Percentiles rank a stretch among this genome's conserved stretches.
Evolutionary conservation across 2,113 vertebrate species (phyloP).

Genomic region (Daphoenositta chrysoptera): DNA sequence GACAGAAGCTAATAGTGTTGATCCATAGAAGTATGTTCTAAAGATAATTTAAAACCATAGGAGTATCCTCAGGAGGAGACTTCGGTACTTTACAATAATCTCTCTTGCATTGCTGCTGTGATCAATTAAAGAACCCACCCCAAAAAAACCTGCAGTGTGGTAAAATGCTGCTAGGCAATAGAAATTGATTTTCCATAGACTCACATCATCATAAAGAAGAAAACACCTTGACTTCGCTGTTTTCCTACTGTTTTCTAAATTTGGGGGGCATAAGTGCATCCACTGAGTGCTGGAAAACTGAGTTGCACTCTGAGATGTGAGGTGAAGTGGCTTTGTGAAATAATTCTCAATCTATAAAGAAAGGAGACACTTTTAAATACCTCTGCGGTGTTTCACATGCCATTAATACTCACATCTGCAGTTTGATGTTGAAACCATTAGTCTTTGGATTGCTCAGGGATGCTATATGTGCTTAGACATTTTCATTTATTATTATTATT

Average conservation of each 20-base stretch:
- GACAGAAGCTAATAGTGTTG: neutral
- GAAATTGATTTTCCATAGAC: neutral
- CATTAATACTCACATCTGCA: neutral
- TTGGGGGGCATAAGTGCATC: neutral
- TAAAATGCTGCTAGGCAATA: neutral
- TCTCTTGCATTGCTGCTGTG: neutral
- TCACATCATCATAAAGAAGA: neutral
- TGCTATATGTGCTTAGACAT: neutral
- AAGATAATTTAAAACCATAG: neutral
- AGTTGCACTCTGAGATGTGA: neutral
- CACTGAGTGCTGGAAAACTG: neutral
- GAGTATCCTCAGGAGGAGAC: neutral
- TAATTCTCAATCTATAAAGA: neutral
- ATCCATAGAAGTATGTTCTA: neutral
- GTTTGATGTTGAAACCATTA: neutral
- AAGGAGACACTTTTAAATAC: neutral
- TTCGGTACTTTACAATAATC: neutral
- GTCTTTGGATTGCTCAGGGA: neutral
- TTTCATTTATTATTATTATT: neutral
- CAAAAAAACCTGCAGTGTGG: neutral
- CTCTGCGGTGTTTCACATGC: neutral
- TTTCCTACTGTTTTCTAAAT: constrained; percentile 53
- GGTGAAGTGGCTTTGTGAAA: neutral
- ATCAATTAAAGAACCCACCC: neutral
- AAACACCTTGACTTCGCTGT: neutral